Base-by-base conservation (phyloP, 2,888 invertebrate species). In the Chrysolina oricalcia region DNA sequence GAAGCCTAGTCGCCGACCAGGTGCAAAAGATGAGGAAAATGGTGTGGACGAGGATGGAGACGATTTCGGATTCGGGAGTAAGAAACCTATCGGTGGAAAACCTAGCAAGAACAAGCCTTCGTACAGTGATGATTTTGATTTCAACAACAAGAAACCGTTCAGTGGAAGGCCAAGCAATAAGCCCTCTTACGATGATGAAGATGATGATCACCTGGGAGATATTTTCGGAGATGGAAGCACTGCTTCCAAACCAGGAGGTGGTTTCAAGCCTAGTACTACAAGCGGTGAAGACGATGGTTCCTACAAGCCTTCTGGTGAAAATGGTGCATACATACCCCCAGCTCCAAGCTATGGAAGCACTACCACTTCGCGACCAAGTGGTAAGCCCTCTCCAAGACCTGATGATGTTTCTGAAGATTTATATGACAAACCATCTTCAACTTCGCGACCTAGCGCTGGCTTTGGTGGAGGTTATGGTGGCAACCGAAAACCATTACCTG, bases 1-100 rank as follows among this genome's bases (percentile, higher is more conserved):
- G 8, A 91, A 91, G 81, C 91, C 91, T 21, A 68, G 89, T 73
- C 70, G 73, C 10, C 78, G 74, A 68, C 78, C 78, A 43, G 76
- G 79, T 13, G 63, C 71, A 73, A 72, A 73, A 8, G 75, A 69
- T 23, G 70, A 76, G n/a, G 77, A 65, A 35, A 77, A 76, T 56
- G 71, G 71, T 68, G 43, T 74, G 23, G 77, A 74, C 62, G 72
- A 67, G 56, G 74, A 69, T 17, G 62, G 68, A 27, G 77, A 74
- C 27, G 73, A 56, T 62, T 75, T 72, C 15, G 67, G 43, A 43
- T 73, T 70, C 13, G 73, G 69, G 15, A 59, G 48, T 50, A 73
- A 73, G 11, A 40, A 19, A 17, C 68, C 68, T 19, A 8, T 40
- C 10, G 40, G 11, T 8, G 50, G 43, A 3, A 68, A 56, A 53